Evolutionary conservation across 2,797 vertebrate species (phyloP).

Genomic region (Selene dorsalis): DNA sequence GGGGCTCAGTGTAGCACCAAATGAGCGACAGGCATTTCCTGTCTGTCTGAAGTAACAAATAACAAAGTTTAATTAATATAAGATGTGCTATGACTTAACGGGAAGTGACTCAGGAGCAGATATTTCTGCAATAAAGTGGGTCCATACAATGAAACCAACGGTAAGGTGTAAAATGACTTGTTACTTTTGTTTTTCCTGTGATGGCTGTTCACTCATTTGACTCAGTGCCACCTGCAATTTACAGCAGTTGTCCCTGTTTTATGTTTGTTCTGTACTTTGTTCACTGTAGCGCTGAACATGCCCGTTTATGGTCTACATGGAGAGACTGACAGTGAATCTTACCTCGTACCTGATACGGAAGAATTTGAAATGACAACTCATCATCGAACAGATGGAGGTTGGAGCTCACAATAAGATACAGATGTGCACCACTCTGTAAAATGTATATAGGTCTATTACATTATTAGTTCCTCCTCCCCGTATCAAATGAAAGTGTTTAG

Average conservation of each 20-base stretch:
- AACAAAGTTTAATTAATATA: slow-evolving; percentile 36
- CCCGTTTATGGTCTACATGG: neutral
- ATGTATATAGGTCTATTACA: neutral
- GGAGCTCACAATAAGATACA: neutral
- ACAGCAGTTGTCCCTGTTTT: neutral
- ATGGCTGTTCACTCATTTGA: neutral
- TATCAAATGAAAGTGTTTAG: neutral
- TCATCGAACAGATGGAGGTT: neutral
- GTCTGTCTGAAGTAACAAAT: slow-evolving; percentile 59
- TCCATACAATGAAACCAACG: no score
- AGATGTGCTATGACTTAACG: neutral
- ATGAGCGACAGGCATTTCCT: slow-evolving; percentile 74
- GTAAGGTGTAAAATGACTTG: neutral
- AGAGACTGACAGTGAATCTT: neutral
- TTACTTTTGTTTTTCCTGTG: neutral
- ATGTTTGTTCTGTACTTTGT: neutral
- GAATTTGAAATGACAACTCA: neutral
- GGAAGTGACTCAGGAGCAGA: neutral
- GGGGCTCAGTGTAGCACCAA: slow-evolving; percentile 34
- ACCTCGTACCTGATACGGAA: neutral
- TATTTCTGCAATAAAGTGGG: neutral
- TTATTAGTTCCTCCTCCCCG: neutral
- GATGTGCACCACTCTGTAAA: neutral
- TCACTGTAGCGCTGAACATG: neutral
- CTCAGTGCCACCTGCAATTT: neutral